Evolutionary conservation across 2,113 vertebrate genomes (phyloP).

Genomic region (Spermophilus dauricus): DNA sequence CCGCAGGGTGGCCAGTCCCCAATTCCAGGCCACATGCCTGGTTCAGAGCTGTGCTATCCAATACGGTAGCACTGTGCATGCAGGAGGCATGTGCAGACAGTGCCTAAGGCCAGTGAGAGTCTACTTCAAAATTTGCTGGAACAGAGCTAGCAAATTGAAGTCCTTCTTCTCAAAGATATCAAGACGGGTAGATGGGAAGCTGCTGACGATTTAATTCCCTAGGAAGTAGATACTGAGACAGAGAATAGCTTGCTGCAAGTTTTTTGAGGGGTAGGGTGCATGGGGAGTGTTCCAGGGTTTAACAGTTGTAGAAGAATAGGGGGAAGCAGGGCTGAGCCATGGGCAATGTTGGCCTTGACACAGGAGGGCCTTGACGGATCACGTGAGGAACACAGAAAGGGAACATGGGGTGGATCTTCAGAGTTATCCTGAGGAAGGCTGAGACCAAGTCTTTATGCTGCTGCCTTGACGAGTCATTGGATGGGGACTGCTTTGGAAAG

Average conservation of each 20-base stretch:
- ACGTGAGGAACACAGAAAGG: not conserved
- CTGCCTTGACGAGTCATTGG: not conserved
- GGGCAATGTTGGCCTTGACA: no score
- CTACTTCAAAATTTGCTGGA: not conserved
- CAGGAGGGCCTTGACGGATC: not conserved
- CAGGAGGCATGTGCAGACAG: accelerated
- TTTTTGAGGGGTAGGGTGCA: not conserved
- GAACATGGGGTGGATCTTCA: not conserved
- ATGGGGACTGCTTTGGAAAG: not conserved
- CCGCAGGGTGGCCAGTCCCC: not conserved
- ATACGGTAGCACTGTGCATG: no score
- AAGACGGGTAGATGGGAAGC: not conserved
- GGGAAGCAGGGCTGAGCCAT: not conserved
- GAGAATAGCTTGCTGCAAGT: not conserved
- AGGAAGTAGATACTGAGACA: not conserved
- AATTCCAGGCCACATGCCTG: no score
- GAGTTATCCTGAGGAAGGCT: not conserved
- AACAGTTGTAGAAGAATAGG: not conserved
- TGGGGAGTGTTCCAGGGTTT: not conserved
- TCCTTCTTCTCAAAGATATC: not conserved
- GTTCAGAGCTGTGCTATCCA: not conserved
- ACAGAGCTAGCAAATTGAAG: not conserved
- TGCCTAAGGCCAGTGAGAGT: not conserved
- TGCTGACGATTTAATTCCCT: not conserved
- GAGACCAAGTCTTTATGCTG: not conserved